phyloP scores from a whole-genome alignment of 2,888 invertebrate species.

The Argyresthia albistria region DNA sequence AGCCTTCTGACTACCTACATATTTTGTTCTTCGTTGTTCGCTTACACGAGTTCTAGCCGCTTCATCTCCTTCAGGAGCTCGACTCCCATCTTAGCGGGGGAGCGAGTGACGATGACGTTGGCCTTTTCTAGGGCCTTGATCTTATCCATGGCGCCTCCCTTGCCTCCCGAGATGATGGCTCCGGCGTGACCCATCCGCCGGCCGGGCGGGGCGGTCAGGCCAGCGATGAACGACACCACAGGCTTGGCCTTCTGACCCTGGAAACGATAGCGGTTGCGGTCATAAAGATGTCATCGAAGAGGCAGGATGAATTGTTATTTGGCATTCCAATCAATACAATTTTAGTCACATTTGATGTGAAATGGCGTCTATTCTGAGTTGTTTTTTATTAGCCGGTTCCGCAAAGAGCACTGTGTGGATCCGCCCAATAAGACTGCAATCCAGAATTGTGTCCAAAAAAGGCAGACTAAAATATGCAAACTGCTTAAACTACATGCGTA shows the following conservation, averaged over 20 bases:
- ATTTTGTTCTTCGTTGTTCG: neutral
- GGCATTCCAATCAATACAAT: too few species aligned
- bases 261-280: constrained; percentile 16
- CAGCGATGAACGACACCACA: constrained; percentile 99
- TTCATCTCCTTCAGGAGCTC: constrained; percentile 93
- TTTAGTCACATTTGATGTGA: too few species aligned
- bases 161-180: constrained; percentile 98
- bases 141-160: constrained; percentile 98
- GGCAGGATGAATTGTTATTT: too few species aligned
- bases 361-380: too few species aligned
- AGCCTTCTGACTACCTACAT: constrained; percentile 12
- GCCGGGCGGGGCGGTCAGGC: constrained; percentile 97
- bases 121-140: constrained; percentile 95
- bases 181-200: constrained; percentile 99
- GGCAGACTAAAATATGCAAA: too few species aligned
- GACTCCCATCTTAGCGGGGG: constrained; percentile 96
- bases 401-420: too few species aligned
- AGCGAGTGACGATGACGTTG: constrained; percentile 94
- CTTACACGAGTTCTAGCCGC: constrained; percentile 76
- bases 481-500: too few species aligned
- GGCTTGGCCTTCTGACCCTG: constrained; percentile 94
- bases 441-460: too few species aligned
- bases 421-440: too few species aligned
- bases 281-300: too few species aligned
- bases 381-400: too few species aligned